Evolutionary conservation across 2,888 invertebrate species (phyloP).

Genomic region (Serripes groenlandicus): DNA sequence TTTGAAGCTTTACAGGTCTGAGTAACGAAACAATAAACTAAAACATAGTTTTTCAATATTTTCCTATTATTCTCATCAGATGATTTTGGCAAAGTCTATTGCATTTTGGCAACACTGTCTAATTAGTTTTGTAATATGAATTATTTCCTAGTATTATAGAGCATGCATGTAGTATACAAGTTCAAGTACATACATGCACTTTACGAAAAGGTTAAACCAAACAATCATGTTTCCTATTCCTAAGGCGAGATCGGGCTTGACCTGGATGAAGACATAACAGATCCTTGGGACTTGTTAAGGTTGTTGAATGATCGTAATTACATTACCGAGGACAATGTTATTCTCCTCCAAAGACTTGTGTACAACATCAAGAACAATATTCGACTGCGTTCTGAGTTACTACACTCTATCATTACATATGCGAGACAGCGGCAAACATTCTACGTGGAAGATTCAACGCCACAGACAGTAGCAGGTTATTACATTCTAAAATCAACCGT

Average conservation of each 20-base stretch:
- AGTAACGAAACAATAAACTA: too few species aligned
- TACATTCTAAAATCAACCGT: too few species aligned
- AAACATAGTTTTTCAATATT: too few species aligned
- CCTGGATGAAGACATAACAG: background rate
- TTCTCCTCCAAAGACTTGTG: background rate
- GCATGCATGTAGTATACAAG: too few species aligned
- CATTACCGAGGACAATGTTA: background rate
- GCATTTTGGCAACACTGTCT: too few species aligned
- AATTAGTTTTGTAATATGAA: too few species aligned
- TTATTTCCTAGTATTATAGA: too few species aligned
- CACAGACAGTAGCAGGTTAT: background rate
- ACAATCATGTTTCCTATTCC: background rate
- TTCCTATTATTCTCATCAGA: too few species aligned
- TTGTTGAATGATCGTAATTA: background rate
- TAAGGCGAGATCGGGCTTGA: background rate
- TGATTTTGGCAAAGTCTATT: too few species aligned
- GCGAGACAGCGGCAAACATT: background rate
- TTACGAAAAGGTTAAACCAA: background rate
- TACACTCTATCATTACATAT: background rate
- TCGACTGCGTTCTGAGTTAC: background rate
- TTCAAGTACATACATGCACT: too few species aligned
- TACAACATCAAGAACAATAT: background rate
- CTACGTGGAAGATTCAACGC: background rate
- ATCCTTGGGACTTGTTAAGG: background rate
- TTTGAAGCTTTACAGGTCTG: too few species aligned